A percentile compares a stretch with the other conserved stretches of the same genome.
Conservation (phyloP, 2,888 invertebrate genomes). For the Drosophila affinis region DNA sequence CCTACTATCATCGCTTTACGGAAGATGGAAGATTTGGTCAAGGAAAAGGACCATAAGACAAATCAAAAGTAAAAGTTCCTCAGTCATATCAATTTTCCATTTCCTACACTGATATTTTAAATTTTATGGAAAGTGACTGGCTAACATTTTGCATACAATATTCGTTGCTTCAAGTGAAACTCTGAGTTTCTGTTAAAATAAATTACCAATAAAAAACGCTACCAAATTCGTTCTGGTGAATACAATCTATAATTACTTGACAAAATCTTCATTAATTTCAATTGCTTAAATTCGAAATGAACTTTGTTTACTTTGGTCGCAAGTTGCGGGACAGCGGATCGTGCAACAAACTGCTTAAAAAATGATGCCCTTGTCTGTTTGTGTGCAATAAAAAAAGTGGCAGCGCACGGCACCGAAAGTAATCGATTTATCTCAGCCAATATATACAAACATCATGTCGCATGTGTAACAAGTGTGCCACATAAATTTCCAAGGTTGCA, state of each 20-base stretch:
- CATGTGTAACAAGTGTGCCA: slow-evolving; percentile 70
- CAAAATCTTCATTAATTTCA: too few relatives aligned
- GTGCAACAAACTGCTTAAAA: slow-evolving; percentile 63
- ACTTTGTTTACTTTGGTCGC: background rate
- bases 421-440: slow-evolving; percentile 68
- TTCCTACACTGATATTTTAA: too few relatives aligned
- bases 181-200: too few relatives aligned
- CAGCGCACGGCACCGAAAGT: background rate
- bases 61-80: too few relatives aligned
- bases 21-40: background rate
- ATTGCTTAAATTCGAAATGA: background rate
- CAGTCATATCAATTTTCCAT: too few relatives aligned
- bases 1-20: slow-evolving; percentile 2
- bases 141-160: too few relatives aligned
- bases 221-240: too few relatives aligned
- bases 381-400: slow-evolving; percentile 43
- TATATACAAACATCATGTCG: slow-evolving; percentile 64
- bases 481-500: slow-evolving; percentile 60
- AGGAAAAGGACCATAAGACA: background rate
- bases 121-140: too few relatives aligned
- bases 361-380: slow-evolving; percentile 51
- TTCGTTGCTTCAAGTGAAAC: too few relatives aligned
- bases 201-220: too few relatives aligned
- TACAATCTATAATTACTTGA: too few relatives aligned
- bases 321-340: slow-evolving; percentile 16